Evolutionary conservation across 2,113 vertebrate species (phyloP).

Genomic region (Oreochromis niloticus): DNA sequence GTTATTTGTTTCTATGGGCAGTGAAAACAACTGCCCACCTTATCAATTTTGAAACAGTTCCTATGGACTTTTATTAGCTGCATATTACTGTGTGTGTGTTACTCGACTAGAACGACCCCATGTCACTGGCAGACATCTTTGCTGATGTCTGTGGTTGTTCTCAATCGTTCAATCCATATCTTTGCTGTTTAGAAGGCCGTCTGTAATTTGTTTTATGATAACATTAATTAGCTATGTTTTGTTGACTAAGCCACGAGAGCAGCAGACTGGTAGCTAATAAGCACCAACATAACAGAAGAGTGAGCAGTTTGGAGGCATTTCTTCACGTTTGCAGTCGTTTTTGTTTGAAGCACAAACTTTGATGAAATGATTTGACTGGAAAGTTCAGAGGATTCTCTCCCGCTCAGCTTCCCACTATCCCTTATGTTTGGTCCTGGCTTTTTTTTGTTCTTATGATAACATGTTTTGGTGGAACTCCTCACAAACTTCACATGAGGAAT

Average conservation of each 20-base stretch:
- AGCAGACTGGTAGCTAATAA: neutral
- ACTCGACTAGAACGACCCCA: rapidly evolving
- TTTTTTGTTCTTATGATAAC: too few species aligned
- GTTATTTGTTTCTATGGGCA: neutral
- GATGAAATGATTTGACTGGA: neutral
- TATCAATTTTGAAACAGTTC: neutral
- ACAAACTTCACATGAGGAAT: neutral
- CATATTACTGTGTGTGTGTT: neutral
- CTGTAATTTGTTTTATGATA: neutral
- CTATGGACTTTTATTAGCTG: neutral
- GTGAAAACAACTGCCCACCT: neutral
- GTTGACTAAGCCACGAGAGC: neutral
- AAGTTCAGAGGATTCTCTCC: neutral
- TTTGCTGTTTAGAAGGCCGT: neutral
- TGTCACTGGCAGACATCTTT: neutral
- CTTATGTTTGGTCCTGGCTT: rapidly evolving
- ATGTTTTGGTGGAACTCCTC: neutral
- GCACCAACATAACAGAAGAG: neutral
- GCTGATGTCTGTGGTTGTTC: neutral
- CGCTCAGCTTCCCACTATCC: neutral
- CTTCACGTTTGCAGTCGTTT: neutral
- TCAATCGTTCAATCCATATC: neutral
- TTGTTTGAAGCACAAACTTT: neutral
- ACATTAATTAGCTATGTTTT: neutral
- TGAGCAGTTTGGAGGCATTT: neutral